A percentile compares a stretch with the other conserved stretches of the same genome.
Conservation (phyloP, 2,888 invertebrate genomes). For the Argyresthia albistria region DNA sequence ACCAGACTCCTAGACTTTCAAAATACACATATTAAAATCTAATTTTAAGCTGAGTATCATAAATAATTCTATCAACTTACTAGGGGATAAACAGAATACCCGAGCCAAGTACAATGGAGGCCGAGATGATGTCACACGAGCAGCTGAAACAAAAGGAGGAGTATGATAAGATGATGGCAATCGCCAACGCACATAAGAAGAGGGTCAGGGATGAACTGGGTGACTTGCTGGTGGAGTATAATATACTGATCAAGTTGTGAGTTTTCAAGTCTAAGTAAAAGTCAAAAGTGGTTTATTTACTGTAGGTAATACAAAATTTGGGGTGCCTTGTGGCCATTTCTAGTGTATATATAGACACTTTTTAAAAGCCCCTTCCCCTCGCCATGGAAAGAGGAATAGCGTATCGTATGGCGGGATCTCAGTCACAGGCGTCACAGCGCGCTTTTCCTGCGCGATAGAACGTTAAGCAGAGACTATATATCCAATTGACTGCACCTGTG, state of each 20-base stretch:
- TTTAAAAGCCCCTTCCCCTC: too few species aligned
- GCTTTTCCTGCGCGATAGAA: too few species aligned
- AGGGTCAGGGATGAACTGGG: conserved; percentile 67
- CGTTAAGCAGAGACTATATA: too few species aligned
- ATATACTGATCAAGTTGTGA: conserved; percentile 67
- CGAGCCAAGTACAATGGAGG: conserved; percentile 51
- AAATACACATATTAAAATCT: too few species aligned
- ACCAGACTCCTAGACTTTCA: too few species aligned
- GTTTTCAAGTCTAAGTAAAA: conserved; percentile 15
- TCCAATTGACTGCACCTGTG: too few species aligned
- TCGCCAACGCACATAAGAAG: conserved; percentile 76
- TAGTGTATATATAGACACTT: not conserved
- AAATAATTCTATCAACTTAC: not conserved
- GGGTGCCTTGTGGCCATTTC: not conserved
- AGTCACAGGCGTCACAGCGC: too few species aligned
- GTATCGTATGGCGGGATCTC: too few species aligned
- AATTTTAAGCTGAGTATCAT: not conserved
- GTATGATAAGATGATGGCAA: conserved; percentile 72
- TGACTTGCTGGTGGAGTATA: conserved; percentile 71
- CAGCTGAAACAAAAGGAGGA: conserved; percentile 80
- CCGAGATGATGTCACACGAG: conserved; percentile 70
- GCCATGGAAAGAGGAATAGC: too few species aligned
- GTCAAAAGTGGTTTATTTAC: not conserved
- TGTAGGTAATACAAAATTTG: not conserved
- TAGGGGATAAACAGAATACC: conserved; percentile 30